Percentiles rank a stretch among this genome's conserved stretches.
phyloP scores from a whole-genome alignment of 2,113 vertebrate species.

The Azemiops feae region DNA sequence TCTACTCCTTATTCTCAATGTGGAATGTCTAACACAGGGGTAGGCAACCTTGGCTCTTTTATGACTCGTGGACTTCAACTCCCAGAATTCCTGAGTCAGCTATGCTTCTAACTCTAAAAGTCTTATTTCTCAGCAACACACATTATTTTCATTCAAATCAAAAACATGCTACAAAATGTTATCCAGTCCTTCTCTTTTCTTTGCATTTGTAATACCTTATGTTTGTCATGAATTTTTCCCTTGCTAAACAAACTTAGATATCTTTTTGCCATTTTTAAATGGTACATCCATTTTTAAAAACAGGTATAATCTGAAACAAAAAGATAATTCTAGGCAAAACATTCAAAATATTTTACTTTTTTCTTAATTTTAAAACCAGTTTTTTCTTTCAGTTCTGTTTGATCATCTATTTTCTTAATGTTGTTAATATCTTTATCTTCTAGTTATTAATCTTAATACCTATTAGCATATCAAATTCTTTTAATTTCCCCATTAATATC shows the following conservation, averaged over 20 bases:
- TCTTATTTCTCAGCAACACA: no score
- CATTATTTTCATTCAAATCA: not conserved
- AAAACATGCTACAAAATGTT: not conserved
- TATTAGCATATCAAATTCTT: no score
- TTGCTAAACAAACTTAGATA: not conserved
- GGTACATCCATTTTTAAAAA: not conserved
- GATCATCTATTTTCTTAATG: not conserved
- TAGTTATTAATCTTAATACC: no score
- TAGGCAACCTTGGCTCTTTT: no score
- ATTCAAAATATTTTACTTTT: not conserved
- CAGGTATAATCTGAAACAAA: not conserved
- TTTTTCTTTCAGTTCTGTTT: not conserved
- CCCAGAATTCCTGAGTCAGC: no score
- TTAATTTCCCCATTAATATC: not conserved
- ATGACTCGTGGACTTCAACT: no score
- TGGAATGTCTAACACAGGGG: not conserved
- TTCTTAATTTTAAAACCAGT: not conserved
- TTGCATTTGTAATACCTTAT: not conserved
- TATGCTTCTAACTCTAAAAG: not conserved
- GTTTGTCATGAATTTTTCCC: not conserved
- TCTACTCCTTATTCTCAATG: not conserved
- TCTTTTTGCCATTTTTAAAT: not conserved
- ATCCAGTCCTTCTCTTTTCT: not conserved
- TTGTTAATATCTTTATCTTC: no score
- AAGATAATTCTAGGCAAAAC: not conserved